Conservation (phyloP, 2,888 invertebrate species). For the Lapara coniferarum region DNA sequence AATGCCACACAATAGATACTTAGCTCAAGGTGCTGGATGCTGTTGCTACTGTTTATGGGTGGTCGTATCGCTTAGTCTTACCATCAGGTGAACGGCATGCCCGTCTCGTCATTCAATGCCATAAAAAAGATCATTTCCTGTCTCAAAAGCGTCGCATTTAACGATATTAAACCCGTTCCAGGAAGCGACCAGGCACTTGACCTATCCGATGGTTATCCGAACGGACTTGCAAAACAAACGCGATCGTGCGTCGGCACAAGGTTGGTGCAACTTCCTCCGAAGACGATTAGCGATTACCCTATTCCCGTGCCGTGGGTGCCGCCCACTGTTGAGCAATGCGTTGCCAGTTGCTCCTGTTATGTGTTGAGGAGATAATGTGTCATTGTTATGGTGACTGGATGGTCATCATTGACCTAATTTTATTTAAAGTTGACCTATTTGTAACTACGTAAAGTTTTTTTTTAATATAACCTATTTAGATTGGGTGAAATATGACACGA, state of each 20-base stretch:
- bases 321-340: constrained; percentile 4
- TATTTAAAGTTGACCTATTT: not conserved
- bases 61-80: too few species aligned
- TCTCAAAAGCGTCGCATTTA: too few species aligned
- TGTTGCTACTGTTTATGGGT: too few species aligned
- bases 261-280: constrained; percentile 3
- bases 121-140: too few species aligned
- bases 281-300: constrained; percentile 8
- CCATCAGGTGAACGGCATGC: too few species aligned
- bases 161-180: not conserved
- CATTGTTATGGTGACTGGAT: not conserved
- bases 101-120: too few species aligned
- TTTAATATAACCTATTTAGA: too few species aligned
- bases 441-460: too few species aligned
- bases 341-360: not conserved
- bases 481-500: too few species aligned
- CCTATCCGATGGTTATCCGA: not conserved
- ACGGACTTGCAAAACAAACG: constrained; percentile 3
- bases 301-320: not conserved
- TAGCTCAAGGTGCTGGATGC: too few species aligned
- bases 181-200: not conserved
- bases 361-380: not conserved
- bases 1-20: too few species aligned
- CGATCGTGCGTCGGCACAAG: not conserved
- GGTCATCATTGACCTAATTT: not conserved